Evolutionary conservation across 2,797 vertebrate genomes (phyloP).

Genomic region (Protonibea diacanthus): DNA sequence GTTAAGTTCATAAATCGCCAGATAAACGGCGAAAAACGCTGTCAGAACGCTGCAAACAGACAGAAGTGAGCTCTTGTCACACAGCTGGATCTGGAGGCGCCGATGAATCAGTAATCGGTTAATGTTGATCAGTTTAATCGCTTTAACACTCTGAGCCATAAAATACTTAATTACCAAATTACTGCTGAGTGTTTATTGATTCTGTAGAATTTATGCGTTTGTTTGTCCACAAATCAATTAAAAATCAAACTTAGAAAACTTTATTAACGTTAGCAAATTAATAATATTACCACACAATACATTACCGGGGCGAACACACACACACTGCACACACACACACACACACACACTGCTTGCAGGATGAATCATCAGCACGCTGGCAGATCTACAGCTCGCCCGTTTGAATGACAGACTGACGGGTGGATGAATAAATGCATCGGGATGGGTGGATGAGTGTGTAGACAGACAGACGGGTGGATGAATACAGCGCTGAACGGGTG

Average conservation of each 20-base stretch:
- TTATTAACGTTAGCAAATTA: too few relatives aligned
- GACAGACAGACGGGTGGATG: constrained; percentile 27
- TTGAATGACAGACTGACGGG: constrained; percentile 56
- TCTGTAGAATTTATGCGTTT: background rate
- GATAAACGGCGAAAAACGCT: too few relatives aligned
- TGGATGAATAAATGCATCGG: constrained; percentile 44
- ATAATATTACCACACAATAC: too few relatives aligned
- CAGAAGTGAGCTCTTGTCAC: too few relatives aligned
- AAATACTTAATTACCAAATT: background rate
- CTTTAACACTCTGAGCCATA: background rate
- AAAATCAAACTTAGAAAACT: background rate
- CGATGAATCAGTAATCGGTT: background rate
- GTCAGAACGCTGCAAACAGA: too few relatives aligned
- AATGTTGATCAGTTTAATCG: background rate
- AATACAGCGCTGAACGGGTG: constrained; percentile 46
- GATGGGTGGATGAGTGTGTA: constrained; percentile 44
- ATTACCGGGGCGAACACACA: too few relatives aligned
- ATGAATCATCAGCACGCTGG: constrained; percentile 61
- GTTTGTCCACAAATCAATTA: too few relatives aligned
- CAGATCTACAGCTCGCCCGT: constrained; percentile 51
- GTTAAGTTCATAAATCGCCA: too few relatives aligned
- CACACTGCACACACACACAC: too few relatives aligned
- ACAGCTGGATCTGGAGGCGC: background rate
- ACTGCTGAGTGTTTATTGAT: background rate
- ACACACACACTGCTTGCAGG: background rate